Evolutionary conservation across 30 jellyfish, hydroid and myxozoan species (phyloP).

Genomic region (Sanderia malayensis): DNA sequence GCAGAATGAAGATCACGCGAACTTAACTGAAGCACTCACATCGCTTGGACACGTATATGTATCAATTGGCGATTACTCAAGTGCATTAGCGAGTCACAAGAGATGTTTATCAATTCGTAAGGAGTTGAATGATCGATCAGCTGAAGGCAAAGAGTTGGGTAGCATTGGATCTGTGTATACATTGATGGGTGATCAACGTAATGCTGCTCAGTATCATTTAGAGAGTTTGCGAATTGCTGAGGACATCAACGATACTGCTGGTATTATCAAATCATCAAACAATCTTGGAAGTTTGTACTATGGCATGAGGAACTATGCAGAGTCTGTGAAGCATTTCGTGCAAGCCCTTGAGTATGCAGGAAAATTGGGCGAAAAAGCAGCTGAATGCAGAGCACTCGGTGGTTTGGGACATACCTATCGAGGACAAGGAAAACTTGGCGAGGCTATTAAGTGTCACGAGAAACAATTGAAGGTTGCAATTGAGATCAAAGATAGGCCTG

Average conservation of each 20-base stretch:
- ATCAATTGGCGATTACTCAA: slow-evolving; percentile 63
- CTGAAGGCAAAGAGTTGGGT: slow-evolving; percentile 89
- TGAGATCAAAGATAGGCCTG: slow-evolving; percentile 55
- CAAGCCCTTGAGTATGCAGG: slow-evolving; percentile 61
- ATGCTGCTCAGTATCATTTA: slow-evolving; percentile 69
- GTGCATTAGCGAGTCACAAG: slow-evolving; percentile 87
- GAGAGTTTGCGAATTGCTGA: slow-evolving; percentile 67
- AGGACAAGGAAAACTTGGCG: slow-evolving; percentile 62
- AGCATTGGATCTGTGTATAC: slow-evolving; percentile 84
- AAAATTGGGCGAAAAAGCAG: slow-evolving; percentile 38
- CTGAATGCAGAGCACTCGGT: slow-evolving; percentile 77
- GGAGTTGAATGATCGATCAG: slow-evolving; percentile 56
- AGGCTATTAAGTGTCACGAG: slow-evolving; percentile 80
- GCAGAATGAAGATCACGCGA: slow-evolving; percentile 40
- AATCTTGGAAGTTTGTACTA: slow-evolving; percentile 81
- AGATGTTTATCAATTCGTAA: slow-evolving; percentile 75
- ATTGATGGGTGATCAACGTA: slow-evolving; percentile 81
- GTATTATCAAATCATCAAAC: slow-evolving; percentile 49
- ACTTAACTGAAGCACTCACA: slow-evolving; percentile 73
- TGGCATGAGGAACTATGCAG: slow-evolving; percentile 60
- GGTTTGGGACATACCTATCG: slow-evolving; percentile 91
- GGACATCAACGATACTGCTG: slow-evolving; percentile 40
- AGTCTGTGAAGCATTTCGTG: slow-evolving; percentile 57
- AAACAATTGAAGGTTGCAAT: slow-evolving; percentile 74
- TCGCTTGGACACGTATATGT: slow-evolving; percentile 96